Conservation (phyloP, 1,140 invertebrate genomes). For the Hermetia illucens region DNA sequence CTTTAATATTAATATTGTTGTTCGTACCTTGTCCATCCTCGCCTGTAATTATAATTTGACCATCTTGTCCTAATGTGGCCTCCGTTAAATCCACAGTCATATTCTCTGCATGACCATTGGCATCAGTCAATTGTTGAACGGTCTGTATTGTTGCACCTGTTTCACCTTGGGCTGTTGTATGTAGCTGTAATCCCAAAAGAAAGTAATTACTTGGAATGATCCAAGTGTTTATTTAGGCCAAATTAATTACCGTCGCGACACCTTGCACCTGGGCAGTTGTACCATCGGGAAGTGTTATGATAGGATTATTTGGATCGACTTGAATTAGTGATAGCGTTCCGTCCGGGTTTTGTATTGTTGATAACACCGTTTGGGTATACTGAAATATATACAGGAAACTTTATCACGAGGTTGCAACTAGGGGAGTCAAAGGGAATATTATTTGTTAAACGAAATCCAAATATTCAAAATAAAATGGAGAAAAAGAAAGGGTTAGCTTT, state of each 20-base stretch:
- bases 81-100: conserved; percentile 78
- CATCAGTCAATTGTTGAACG: conserved; percentile 48
- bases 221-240: background rate
- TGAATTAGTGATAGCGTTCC: conserved; percentile 93
- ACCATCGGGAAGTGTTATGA: conserved; percentile 89
- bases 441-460: too few relatives aligned
- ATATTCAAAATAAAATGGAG: too few relatives aligned
- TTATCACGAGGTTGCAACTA: conserved; percentile 2
- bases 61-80: conserved; percentile 76
- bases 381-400: conserved; percentile 47
- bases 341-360: conserved; percentile 92
- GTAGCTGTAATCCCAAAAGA: conserved; percentile 40
- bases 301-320: conserved; percentile 86
- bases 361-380: conserved; percentile 81
- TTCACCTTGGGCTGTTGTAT: conserved; percentile 53
- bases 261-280: conserved; percentile 88
- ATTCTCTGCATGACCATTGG: conserved; percentile 46
- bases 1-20: too few relatives aligned
- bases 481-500: too few relatives aligned
- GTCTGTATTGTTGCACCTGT: conserved; percentile 54
- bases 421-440: too few relatives aligned
- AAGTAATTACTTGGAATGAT: conserved; percentile 4
- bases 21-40: conserved; percentile 87
- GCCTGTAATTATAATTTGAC: conserved; percentile 86
- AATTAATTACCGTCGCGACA: conserved; percentile 57